Evolutionary conservation across 1,140 invertebrate genomes (phyloP).

Genomic region (Neodiprion lecontei): DNA sequence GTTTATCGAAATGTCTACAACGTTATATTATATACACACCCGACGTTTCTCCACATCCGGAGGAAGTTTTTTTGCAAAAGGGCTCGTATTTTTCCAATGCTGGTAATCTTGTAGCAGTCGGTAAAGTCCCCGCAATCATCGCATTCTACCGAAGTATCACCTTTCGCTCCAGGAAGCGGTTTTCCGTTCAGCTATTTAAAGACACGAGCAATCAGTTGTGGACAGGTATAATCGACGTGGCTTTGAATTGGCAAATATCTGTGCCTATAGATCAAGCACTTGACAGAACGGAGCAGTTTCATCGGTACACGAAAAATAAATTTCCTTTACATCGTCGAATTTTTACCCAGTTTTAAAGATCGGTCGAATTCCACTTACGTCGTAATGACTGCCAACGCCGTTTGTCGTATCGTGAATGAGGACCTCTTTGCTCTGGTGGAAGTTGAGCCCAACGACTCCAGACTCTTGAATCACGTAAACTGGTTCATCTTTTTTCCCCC

Average conservation of each 20-base stretch:
- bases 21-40: constrained; percentile 58
- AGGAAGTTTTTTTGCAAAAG: constrained; percentile 92
- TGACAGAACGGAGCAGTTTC: not conserved
- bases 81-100: constrained; percentile 76
- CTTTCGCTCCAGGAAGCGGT: constrained; percentile 58
- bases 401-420: constrained; percentile 79
- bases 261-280: not conserved
- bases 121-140: constrained; percentile 64
- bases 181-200: constrained; percentile 65
- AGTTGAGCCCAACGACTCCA: constrained; percentile 84
- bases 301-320: constrained; percentile 9
- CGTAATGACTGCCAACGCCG: constrained; percentile 64
- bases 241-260: not conserved
- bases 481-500: constrained; percentile 80
- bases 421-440: constrained; percentile 88
- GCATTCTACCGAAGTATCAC: constrained; percentile 58
- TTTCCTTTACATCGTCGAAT: not conserved
- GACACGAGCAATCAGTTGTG: constrained; percentile 9
- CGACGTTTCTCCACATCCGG: constrained; percentile 90
- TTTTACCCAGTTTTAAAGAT: not conserved
- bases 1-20: not conserved
- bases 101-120: constrained; percentile 68
- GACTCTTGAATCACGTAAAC: constrained; percentile 85
- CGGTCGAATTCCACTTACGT: constrained; percentile 47
- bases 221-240: not conserved